phyloP scores from a whole-genome alignment of 2,888 invertebrate species.

The Lepidochrysops patricia region DNA sequence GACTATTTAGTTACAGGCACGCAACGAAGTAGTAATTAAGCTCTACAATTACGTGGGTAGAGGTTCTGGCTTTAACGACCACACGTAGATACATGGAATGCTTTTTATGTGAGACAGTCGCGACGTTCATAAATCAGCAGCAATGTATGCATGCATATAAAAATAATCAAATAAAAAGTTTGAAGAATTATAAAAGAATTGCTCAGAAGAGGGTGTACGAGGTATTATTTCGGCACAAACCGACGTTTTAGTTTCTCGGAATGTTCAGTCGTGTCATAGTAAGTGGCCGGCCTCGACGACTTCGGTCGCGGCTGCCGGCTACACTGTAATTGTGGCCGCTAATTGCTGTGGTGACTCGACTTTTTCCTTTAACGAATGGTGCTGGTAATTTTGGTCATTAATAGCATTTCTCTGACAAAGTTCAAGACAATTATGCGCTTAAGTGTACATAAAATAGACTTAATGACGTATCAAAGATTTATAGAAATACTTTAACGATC shows the following conservation, averaged over 20 bases:
- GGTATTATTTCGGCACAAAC: slow-evolving; percentile 27
- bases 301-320: neutral
- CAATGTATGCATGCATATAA: neutral
- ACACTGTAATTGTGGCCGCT: slow-evolving; percentile 19
- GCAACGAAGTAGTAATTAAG: slow-evolving; percentile 30
- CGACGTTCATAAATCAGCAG: no score
- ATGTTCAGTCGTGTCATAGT: slow-evolving; percentile 25
- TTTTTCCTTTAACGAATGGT: slow-evolving; percentile 9
- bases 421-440: slow-evolving; percentile 11
- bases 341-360: slow-evolving; percentile 21
- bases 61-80: slow-evolving; percentile 13
- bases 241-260: slow-evolving; percentile 29
- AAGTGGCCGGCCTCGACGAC: slow-evolving; percentile 18
- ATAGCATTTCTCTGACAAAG: slow-evolving; percentile 8
- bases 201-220: slow-evolving; percentile 20
- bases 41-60: slow-evolving; percentile 27
- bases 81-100: neutral
- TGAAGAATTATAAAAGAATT: neutral
- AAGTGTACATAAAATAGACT: slow-evolving; percentile 18
- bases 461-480: slow-evolving; percentile 13
- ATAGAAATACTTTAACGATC: neutral
- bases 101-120: neutral
- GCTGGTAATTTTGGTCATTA: slow-evolving; percentile 6
- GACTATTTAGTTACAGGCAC: slow-evolving; percentile 29
- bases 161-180: neutral